phyloP scores from a whole-genome alignment of 2,113 vertebrate genomes.

The Microcebus jonahi region DNA sequence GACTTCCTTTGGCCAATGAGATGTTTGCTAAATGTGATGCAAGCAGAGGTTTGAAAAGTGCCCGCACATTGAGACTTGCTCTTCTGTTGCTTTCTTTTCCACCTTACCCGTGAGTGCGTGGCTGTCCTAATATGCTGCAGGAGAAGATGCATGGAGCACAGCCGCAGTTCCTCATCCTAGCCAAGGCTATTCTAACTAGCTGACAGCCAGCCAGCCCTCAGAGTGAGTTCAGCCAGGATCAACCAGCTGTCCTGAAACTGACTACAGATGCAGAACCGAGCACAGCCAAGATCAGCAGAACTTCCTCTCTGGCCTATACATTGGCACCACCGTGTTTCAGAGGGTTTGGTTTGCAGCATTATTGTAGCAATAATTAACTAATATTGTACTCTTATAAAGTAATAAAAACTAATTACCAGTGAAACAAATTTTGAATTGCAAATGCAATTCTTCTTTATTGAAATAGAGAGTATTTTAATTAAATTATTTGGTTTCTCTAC shows the following conservation, averaged over 20 bases:
- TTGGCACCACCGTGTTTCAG: not conserved
- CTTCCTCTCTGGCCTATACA: not conserved
- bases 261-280: not conserved
- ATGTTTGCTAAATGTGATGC: not conserved
- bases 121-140: not conserved
- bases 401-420: slow-evolving; percentile 35
- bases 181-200: not conserved
- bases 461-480: not conserved
- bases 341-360: not conserved
- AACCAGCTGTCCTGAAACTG: not conserved
- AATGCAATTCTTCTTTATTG: slow-evolving; percentile 39
- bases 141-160: not conserved
- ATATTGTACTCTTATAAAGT: slow-evolving; percentile 5
- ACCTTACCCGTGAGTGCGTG: not conserved
- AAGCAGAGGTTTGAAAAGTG: not conserved
- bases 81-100: not conserved
- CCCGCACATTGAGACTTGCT: not conserved
- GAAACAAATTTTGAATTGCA: slow-evolving; percentile 39
- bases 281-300: not conserved
- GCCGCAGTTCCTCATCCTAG: not conserved
- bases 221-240: not conserved
- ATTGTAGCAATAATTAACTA: not conserved
- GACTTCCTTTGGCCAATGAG: not conserved
- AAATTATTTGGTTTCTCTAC: not conserved
- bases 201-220: not conserved